Evolutionary conservation across 2,888 invertebrate genomes (phyloP), one percentile per base, ranked within the genome.

Genomic region (Malthinus seriepunctatus): DNA sequence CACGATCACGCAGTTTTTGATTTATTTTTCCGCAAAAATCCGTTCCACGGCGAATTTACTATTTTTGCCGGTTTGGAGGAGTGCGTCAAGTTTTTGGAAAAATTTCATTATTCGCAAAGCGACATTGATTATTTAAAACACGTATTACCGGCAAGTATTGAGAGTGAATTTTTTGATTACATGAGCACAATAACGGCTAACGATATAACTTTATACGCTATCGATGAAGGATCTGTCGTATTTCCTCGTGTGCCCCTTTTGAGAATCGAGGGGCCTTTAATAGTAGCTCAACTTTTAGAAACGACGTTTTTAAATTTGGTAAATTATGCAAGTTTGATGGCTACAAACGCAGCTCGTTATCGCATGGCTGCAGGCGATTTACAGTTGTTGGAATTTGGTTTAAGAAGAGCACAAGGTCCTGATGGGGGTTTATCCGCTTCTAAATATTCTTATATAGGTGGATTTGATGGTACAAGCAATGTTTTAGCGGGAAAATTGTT

Each of bases 391-490:
- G 99, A 99, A 80, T 98, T 98, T 80, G 98, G 98, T 9, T 82
- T 99, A 69, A 83, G 98, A 66, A 83, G 98, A 77, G 98, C 98
- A 2, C 99, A 99, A 80, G 98, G 98, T 9, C 98, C 98, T 0
- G 97, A 99, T 79, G 98, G 98, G 11, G 98, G 95, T 11, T 80
- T 99, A 38, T 95, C 97, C 15, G 98, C 98, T 4, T 97, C 97
- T 1, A 95, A 95, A 81, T 98, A 98, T 80, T 89, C 95, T 48
- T 98, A 97, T 76, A 86, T 97, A 68, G 92, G 92, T 74, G 97
- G 98, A 33, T 99, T 99, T 81, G 97, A 99, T 82, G 97, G 95
- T 2, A 99, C 97, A 11, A 97, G 97, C 76, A 99, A 99, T 80
- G 95, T 98, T 34, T 79, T 99, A 67, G 98, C 99, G 52, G 98